A percentile compares a stretch with the other conserved stretches of the same genome.
Evolutionary conservation across 2,888 invertebrate genomes (phyloP).

Genomic region (Conus canariensis): DNA sequence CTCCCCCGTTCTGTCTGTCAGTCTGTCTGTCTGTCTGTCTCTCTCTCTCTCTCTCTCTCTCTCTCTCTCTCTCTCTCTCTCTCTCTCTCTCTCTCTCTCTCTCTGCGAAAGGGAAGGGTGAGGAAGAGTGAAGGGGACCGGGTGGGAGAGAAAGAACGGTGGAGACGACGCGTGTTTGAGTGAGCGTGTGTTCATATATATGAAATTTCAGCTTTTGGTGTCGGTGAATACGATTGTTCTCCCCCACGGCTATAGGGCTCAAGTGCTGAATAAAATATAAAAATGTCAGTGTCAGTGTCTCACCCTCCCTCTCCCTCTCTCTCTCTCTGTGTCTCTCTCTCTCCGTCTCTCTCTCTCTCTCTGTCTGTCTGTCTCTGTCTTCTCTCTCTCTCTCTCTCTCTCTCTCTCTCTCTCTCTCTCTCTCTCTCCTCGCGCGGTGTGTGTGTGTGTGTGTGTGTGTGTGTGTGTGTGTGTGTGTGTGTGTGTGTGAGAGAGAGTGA

Average conservation of each 20-base stretch:
- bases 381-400: neutral
- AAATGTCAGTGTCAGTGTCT: no score
- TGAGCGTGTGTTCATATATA: no score
- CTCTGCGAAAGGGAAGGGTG: neutral
- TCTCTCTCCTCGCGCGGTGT: constrained; percentile 33
- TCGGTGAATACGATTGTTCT: no score
- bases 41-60: neutral
- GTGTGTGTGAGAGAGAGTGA: no score
- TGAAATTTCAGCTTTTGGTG: no score
- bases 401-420: constrained; percentile 1
- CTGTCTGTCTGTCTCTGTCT: neutral
- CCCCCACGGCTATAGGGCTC: no score
- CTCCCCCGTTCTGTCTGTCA: neutral
- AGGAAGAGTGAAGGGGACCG: no score
- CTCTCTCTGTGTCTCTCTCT: neutral
- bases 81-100: neutral
- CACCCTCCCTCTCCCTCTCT: neutral
- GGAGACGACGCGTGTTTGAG: no score
- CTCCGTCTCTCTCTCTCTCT: neutral
- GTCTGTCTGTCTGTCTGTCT: neutral
- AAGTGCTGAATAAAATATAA: no score
- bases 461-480: neutral
- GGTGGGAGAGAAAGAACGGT: no score
- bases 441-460: neutral
- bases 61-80: neutral